Conservation (phyloP, 2,888 invertebrate genomes). For the Oxytorus armatus region DNA sequence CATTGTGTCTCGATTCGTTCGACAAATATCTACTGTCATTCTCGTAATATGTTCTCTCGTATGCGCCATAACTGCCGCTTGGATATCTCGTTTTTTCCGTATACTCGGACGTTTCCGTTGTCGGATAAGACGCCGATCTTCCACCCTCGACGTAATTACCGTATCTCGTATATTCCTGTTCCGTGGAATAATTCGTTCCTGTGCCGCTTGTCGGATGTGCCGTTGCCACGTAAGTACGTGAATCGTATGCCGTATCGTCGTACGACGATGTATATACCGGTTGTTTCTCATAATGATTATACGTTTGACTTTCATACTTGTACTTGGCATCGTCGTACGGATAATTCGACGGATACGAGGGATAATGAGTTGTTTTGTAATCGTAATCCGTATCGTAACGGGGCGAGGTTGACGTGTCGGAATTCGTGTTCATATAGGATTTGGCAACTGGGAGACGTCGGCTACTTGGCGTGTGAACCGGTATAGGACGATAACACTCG, state of each 20-base stretch:
- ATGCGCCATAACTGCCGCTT: constrained; percentile 54
- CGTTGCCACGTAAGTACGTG: constrained; percentile 72
- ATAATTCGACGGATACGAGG: constrained; percentile 83
- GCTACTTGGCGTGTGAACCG: constrained; percentile 81
- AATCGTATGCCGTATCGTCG: constrained; percentile 76
- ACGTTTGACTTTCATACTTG: constrained; percentile 77
- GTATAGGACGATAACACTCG: constrained; percentile 83
- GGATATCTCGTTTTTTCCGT: constrained; percentile 76
- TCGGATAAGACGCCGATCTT: constrained; percentile 69
- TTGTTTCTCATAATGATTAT: constrained; percentile 75
- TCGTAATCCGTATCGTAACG: constrained; percentile 81
- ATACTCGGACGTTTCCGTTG: constrained; percentile 73
- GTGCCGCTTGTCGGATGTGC: constrained; percentile 56
- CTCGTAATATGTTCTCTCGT: constrained; percentile 70
- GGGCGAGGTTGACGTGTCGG: constrained; percentile 73
- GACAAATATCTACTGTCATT: constrained; percentile 74
- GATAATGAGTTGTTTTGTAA: constrained; percentile 83
- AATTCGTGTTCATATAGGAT: constrained; percentile 79
- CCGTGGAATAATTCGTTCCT: constrained; percentile 72
- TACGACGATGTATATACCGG: constrained; percentile 72
- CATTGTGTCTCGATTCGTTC: too few species aligned
- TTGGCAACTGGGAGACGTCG: constrained; percentile 81
- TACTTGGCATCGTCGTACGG: constrained; percentile 83
- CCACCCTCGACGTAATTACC: constrained; percentile 73
- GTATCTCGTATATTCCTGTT: constrained; percentile 77